Percentiles rank a stretch among this genome's conserved stretches.
phyloP scores from a whole-genome alignment of 2,113 vertebrate species.

The Typhlomys cinereus region DNA sequence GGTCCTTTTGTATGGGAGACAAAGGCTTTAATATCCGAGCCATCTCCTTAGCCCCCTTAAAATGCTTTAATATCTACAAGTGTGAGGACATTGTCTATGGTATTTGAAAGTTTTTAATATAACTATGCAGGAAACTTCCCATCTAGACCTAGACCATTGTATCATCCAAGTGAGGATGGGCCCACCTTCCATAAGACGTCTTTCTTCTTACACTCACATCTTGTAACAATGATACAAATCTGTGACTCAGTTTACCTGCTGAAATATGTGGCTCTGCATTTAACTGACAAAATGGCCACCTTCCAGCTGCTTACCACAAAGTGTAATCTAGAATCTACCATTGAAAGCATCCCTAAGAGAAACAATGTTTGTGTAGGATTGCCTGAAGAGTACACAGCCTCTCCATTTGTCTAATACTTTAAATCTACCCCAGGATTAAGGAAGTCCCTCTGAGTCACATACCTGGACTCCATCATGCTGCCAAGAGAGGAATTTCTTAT shows the following conservation, averaged over 20 bases:
- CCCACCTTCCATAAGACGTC: not conserved
- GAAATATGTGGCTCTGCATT: not conserved
- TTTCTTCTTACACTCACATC: not conserved
- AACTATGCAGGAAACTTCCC: not conserved
- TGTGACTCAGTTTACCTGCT: slow-evolving; percentile 47
- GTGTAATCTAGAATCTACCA: slow-evolving; percentile 57
- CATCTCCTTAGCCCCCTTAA: not conserved
- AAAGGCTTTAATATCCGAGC: not conserved
- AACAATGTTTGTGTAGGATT: slow-evolving; percentile 60
- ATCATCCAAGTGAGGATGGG: not conserved
- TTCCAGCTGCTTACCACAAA: slow-evolving; percentile 45
- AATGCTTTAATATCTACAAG: not conserved
- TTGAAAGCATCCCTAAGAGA: slow-evolving; percentile 58
- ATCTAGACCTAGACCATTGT: not conserved
- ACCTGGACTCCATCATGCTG: slow-evolving; percentile 80
- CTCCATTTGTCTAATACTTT: slow-evolving; percentile 67
- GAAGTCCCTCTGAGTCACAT: slow-evolving; percentile 70
- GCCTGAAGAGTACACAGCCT: slow-evolving; percentile 50
- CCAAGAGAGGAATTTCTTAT: slow-evolving; percentile 79
- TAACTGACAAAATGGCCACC: slow-evolving; percentile 36
- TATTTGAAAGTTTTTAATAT: slow-evolving; percentile 16
- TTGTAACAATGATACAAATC: not conserved
- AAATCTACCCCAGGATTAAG: slow-evolving; percentile 71
- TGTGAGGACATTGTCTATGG: not conserved
- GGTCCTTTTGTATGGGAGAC: not conserved